Conservation (phyloP, 2,113 vertebrate genomes). For the Lynx canadensis region DNA sequence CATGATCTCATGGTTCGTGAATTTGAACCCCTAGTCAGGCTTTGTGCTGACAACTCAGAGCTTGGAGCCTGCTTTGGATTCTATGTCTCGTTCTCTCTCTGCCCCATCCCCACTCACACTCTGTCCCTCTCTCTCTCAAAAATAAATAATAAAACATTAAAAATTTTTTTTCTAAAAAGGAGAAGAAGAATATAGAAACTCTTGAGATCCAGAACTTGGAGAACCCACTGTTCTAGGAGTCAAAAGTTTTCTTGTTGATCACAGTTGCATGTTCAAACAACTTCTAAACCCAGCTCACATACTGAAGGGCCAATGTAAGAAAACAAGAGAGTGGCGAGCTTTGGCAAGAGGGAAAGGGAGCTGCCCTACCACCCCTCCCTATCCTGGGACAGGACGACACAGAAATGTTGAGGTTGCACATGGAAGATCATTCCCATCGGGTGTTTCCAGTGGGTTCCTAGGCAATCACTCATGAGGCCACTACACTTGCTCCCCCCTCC, state of each 20-base stretch:
- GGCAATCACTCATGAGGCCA: not conserved
- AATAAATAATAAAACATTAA: too few relatives aligned
- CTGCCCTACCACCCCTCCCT: not conserved
- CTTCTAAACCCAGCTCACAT: not conserved
- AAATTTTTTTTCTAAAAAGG: too few relatives aligned
- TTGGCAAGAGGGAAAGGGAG: not conserved
- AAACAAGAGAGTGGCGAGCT: not conserved
- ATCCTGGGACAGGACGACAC: rapidly evolving
- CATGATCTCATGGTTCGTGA: too few relatives aligned
- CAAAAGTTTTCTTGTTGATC: not conserved
- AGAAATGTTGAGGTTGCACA: not conserved
- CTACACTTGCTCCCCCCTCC: not conserved
- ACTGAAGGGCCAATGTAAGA: not conserved
- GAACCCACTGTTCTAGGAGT: not conserved
- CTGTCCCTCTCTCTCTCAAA: too few relatives aligned
- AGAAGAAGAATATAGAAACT: not conserved
- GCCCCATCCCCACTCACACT: too few relatives aligned
- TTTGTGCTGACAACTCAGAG: too few relatives aligned
- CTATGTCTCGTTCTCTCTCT: too few relatives aligned
- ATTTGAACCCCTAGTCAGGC: too few relatives aligned
- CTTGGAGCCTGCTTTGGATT: too few relatives aligned
- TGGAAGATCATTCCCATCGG: not conserved
- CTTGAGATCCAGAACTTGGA: not conserved
- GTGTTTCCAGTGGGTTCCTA: not conserved
- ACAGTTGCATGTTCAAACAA: not conserved